These are phyloP conservation scores for Butastur rufipennis DNA, from an alignment of 2,113 vertebrate genomes.

Conservation along the genomic window DNA sequence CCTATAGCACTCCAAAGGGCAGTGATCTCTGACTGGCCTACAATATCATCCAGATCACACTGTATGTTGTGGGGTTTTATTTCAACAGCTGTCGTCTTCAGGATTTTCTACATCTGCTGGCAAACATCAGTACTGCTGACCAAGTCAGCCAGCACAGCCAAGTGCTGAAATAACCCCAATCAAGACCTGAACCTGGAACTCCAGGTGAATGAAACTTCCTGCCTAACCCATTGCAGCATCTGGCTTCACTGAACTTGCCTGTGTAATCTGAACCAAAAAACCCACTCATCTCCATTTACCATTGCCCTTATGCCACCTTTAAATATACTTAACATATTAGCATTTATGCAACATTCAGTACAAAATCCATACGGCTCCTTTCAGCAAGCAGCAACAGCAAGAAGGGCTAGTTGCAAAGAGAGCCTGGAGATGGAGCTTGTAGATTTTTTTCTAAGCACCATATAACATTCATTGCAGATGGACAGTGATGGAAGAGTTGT, in stretches of 20 bases:
- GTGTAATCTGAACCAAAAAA: background rate
- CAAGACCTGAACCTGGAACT: background rate
- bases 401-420: background rate
- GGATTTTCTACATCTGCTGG: background rate
- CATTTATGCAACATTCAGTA: background rate
- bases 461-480: background rate
- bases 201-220: background rate
- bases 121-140: background rate
- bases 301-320: constrained; percentile 7
- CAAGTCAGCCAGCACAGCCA: background rate
- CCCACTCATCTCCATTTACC: background rate
- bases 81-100: background rate
- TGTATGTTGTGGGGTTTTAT: background rate
- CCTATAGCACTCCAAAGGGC: background rate
- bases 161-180: background rate
- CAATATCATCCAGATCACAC: background rate
- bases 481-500: background rate
- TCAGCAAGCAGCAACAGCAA: constrained; percentile 13
- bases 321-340: constrained; percentile 11
- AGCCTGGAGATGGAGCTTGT: background rate
- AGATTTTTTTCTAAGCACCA: background rate
- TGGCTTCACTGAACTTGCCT: background rate
- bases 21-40: background rate
- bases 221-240: background rate
- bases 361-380: constrained; percentile 36